Evolutionary conservation across 2,797 vertebrate genomes (phyloP), one percentile per base, ranked within the genome.

Genomic region (Sparus aurata): DNA sequence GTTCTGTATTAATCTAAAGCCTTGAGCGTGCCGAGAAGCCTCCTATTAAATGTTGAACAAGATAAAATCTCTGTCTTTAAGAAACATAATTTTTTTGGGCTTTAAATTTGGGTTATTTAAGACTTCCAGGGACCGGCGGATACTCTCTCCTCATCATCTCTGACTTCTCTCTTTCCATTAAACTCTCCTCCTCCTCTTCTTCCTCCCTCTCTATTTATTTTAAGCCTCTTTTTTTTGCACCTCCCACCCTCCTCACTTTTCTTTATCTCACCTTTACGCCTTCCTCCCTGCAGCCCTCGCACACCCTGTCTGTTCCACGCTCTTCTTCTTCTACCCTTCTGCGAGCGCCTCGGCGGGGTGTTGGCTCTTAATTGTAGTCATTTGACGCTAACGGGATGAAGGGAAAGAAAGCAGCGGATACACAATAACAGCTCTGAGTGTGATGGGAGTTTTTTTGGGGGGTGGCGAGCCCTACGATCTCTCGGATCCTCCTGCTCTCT

Each of bases 351-450:
- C 43, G n/a, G 74, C 5, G 6, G 69, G 78, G 73, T 85, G 85
- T 85, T 82, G 81, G 79, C 79, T 85, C 79, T 75, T 89, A 90
- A 92, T 89, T 90, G 82, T 85, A 58, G 83, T 83, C 68, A 41
- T 67, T 55, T 74, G 82, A 77, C 80, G 53, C 67, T 25, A 13
- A 27, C n/a, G 34, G 20, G 84, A 72, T 59, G 75, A 18, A 22
- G 5, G 11, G 47, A 27, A 87, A 86, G 80, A 27, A 86, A 86
- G 79, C 88, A 89, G 85, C 70, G 64, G 27, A 67, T 77, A 72
- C 78, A 77, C 66, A 64, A 47, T 64, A 50, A 62, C 59, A 58
- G 79, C 82, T 73, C 65, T 16, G 54, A 67, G 74, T 38, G 69
- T 25, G 41, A 75, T 70, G 66, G 71, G 49, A 63, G 27, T 66